Evolutionary conservation across 2,797 vertebrate genomes (phyloP).

Genomic region (Lithobates sylvaticus): DNA sequence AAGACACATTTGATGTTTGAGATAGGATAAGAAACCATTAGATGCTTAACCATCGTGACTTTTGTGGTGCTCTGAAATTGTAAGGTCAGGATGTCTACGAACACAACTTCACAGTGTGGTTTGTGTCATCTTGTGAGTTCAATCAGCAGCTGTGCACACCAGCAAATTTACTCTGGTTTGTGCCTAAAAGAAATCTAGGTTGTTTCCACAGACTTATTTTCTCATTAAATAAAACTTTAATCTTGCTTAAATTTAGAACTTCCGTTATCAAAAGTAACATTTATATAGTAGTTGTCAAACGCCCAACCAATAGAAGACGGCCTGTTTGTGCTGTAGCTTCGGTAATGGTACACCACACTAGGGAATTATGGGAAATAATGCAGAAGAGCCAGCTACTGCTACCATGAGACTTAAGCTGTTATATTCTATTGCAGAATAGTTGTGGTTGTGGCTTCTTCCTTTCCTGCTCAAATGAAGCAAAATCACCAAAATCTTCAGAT

Average conservation of each 20-base stretch:
- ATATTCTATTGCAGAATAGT: too few species aligned
- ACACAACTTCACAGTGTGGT: slow-evolving; percentile 42
- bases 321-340: too few species aligned
- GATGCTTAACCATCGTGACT: slow-evolving; percentile 36
- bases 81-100: slow-evolving; percentile 42
- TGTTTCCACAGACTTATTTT: slow-evolving; percentile 21
- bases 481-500: too few species aligned
- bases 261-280: neutral
- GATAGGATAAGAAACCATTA: slow-evolving; percentile 24
- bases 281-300: neutral
- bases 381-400: too few species aligned
- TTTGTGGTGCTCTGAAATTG: slow-evolving; percentile 29
- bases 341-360: too few species aligned
- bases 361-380: too few species aligned
- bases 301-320: too few species aligned
- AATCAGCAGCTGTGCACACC: slow-evolving; percentile 37
- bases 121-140: slow-evolving; percentile 34
- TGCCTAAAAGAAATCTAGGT: slow-evolving; percentile 9
- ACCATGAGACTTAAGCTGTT: too few species aligned
- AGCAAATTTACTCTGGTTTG: neutral
- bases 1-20: slow-evolving; percentile 23
- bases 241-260: neutral
- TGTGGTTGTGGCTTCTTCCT: too few species aligned
- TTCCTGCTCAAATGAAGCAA: too few species aligned
- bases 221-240: neutral